These are phyloP conservation scores for Eudyptes chrysolophus DNA, from an alignment of 2,113 vertebrate species.

Conservation along the genomic window DNA sequence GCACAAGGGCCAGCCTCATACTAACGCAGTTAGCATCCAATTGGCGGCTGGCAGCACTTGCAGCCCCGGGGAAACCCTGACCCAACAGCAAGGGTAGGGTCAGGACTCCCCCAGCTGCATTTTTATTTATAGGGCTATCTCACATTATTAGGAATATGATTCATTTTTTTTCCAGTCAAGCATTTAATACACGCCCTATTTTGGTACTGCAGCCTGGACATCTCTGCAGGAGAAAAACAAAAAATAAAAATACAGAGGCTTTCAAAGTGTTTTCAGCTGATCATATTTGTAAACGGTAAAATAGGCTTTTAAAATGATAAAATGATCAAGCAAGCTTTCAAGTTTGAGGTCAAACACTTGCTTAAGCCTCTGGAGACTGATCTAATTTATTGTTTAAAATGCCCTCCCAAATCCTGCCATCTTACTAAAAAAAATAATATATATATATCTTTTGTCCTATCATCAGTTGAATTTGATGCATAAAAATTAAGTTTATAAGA, in stretches of 20 bases:
- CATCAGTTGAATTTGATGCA: background rate
- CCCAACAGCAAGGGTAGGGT: background rate
- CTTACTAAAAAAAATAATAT: background rate
- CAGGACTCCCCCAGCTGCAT: background rate
- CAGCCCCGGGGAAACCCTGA: background rate
- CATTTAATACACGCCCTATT: background rate
- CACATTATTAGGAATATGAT: background rate
- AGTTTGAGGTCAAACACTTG: background rate
- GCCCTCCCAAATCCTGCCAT: background rate
- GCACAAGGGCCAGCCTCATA: background rate
- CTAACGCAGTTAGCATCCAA: background rate
- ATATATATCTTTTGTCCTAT: background rate
- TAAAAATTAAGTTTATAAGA: background rate
- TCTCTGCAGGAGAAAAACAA: background rate
- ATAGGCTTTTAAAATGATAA: background rate
- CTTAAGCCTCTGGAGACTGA: background rate
- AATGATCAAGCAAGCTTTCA: background rate
- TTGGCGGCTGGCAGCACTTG: background rate
- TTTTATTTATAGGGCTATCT: background rate
- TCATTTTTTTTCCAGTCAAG: background rate
- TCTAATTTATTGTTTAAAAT: background rate
- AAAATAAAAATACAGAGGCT: background rate
- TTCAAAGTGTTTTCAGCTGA: background rate
- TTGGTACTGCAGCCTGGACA: background rate
- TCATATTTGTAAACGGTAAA: background rate